phyloP scores from a whole-genome alignment of 2,797 vertebrate species.

The Pyrocephalus nanus region DNA sequence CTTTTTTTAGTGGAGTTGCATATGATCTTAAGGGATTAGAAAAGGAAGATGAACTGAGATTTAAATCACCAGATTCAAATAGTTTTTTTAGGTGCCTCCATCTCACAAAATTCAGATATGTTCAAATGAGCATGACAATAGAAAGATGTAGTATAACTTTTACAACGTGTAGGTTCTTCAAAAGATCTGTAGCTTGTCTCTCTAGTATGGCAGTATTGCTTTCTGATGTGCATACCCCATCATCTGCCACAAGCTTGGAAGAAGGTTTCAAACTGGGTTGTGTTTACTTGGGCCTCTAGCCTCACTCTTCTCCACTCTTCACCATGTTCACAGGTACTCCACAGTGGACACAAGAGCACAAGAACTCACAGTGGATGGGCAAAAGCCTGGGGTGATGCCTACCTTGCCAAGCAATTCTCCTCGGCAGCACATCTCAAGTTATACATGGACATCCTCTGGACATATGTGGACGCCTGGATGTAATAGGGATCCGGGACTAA shows the following conservation, averaged over 20 bases:
- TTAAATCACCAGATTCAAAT: background rate
- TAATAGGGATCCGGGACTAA: constrained; percentile 96
- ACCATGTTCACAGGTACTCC: background rate
- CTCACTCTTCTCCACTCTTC: background rate
- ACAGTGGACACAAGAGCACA: background rate
- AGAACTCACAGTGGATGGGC: background rate
- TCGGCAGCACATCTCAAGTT: constrained; percentile 95
- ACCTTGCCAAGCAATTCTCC: constrained; percentile 98
- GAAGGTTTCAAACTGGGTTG: background rate
- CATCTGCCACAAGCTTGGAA: background rate
- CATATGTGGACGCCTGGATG: constrained; percentile 93
- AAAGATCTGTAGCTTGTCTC: background rate
- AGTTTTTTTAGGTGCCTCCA: background rate
- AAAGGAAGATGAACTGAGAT: background rate
- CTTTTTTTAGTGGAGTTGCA: background rate
- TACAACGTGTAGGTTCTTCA: background rate
- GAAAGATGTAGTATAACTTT: background rate
- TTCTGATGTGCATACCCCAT: background rate
- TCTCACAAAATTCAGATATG: background rate
- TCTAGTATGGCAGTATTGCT: background rate
- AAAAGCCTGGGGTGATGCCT: background rate
- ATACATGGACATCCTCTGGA: constrained; percentile 94
- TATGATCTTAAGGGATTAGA: background rate
- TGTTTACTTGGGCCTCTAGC: background rate
- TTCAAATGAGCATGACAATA: background rate